A percentile compares a stretch with the other conserved stretches of the same genome.
Conservation (phyloP, 2,888 invertebrate genomes). For the Plemyria rubiginata region DNA sequence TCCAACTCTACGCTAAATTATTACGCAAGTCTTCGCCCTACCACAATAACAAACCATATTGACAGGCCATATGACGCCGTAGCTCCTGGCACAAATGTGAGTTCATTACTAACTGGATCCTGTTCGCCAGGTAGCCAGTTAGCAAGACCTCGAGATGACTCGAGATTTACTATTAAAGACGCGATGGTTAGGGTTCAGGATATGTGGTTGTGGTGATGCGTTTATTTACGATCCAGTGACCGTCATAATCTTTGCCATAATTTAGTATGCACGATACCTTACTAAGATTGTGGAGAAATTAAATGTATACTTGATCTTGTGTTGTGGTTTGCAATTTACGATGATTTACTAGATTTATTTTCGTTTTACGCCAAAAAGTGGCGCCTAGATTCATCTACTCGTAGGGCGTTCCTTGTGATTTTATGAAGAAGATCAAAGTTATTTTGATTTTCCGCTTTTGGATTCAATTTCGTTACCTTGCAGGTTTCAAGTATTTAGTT, state of each 20-base stretch:
- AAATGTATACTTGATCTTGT: neutral
- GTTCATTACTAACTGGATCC: slow-evolving; percentile 17
- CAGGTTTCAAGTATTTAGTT: too few species aligned
- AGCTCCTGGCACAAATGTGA: slow-evolving; percentile 15
- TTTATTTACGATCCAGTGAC: slow-evolving; percentile 1
- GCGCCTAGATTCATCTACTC: too few species aligned
- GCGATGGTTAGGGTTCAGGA: neutral
- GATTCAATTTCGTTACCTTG: too few species aligned
- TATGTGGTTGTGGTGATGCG: neutral
- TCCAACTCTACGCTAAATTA: neutral
- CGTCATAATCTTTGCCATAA: neutral
- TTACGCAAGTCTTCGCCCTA: neutral
- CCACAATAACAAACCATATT: slow-evolving; percentile 8
- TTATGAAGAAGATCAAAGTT: too few species aligned
- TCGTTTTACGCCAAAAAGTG: too few species aligned
- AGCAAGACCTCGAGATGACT: slow-evolving; percentile 6
- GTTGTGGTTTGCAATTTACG: neutral
- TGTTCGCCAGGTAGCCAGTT: slow-evolving; percentile 3
- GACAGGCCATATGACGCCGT: slow-evolving; percentile 11
- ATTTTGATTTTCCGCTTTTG: too few species aligned
- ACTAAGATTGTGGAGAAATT: neutral
- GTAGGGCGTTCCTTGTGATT: too few species aligned
- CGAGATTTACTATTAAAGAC: slow-evolving; percentile 3
- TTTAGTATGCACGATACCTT: slow-evolving; percentile 2
- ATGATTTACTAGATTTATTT: too few species aligned